Conservation (phyloP, 2,113 vertebrate genomes). For the Xyliphius kryptos region DNA sequence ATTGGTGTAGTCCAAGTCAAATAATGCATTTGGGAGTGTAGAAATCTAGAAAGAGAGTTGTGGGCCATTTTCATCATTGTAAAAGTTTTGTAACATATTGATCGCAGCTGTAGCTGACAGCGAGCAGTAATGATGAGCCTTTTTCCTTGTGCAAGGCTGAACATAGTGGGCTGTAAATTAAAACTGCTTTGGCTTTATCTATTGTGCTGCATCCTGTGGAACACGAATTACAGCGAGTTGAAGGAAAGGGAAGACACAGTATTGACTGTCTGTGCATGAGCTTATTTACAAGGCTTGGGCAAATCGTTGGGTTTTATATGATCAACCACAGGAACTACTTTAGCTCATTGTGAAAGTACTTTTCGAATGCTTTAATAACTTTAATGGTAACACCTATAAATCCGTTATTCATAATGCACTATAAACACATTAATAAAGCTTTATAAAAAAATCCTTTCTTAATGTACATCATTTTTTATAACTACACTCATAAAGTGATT, state of each 20-base stretch:
- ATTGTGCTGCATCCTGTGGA: slow-evolving; percentile 27
- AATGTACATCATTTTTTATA: too few species aligned
- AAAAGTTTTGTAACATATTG: slow-evolving; percentile 28
- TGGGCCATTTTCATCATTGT: slow-evolving; percentile 17
- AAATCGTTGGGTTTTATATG: slow-evolving; percentile 27
- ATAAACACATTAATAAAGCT: too few species aligned
- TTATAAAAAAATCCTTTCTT: too few species aligned
- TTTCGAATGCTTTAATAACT: too few species aligned
- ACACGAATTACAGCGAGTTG: slow-evolving; percentile 22
- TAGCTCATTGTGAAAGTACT: too few species aligned
- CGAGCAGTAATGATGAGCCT: slow-evolving; percentile 18
- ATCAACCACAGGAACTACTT: slow-evolving; percentile 6
- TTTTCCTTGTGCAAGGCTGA: too few species aligned
- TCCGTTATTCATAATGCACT: too few species aligned
- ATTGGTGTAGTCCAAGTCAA: too few species aligned
- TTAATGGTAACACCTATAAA: too few species aligned
- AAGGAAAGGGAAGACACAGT: not conserved
- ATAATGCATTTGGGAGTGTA: too few species aligned
- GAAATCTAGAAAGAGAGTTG: too few species aligned
- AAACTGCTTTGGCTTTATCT: slow-evolving; percentile 10
- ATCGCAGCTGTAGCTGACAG: slow-evolving; percentile 28
- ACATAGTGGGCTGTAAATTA: slow-evolving; percentile 31
- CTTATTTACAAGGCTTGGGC: slow-evolving; percentile 35
- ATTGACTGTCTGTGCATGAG: slow-evolving; percentile 15
- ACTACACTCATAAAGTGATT: too few species aligned